A percentile compares a stretch with the other conserved stretches of the same genome.
These are phyloP conservation scores for Sebastes fasciatus DNA, from an alignment of 2,113 vertebrate genomes.

Conservation along the genomic window DNA sequence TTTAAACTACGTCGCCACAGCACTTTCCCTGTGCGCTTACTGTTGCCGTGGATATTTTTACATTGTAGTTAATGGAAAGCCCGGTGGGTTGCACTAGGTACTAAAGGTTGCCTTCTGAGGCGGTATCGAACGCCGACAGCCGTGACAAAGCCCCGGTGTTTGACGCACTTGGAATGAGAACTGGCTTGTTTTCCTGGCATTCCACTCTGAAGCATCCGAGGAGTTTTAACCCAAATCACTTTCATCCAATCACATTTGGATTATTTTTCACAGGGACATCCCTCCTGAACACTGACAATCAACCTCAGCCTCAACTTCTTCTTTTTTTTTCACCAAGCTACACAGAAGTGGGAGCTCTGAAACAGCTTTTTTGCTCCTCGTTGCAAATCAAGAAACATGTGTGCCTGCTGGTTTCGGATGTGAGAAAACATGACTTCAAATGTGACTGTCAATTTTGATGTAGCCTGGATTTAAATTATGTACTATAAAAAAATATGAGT, in stretches of 20 bases:
- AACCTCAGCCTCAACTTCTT: not conserved
- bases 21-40: no score
- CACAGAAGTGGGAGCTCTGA: not conserved
- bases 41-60: no score
- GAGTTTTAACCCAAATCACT: slow-evolving; percentile 6
- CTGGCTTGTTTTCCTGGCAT: not conserved
- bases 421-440: not conserved
- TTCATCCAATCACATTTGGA: slow-evolving; percentile 26
- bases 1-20: no score
- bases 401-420: not conserved
- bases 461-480: not conserved
- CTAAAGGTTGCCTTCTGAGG: no score
- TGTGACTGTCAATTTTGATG: not conserved
- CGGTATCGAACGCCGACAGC: no score
- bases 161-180: no score
- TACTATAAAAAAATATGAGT: not conserved
- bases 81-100: no score
- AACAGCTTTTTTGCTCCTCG: slow-evolving; percentile 11
- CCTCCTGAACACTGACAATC: not conserved
- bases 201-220: not conserved
- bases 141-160: no score
- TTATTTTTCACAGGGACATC: slow-evolving; percentile 13
- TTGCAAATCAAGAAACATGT: slow-evolving; percentile 9
- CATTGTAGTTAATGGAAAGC: no score
- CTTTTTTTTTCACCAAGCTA: not conserved